Conservation (phyloP, 2,113 vertebrate species). For the Craseonycteris thonglongyai region DNA sequence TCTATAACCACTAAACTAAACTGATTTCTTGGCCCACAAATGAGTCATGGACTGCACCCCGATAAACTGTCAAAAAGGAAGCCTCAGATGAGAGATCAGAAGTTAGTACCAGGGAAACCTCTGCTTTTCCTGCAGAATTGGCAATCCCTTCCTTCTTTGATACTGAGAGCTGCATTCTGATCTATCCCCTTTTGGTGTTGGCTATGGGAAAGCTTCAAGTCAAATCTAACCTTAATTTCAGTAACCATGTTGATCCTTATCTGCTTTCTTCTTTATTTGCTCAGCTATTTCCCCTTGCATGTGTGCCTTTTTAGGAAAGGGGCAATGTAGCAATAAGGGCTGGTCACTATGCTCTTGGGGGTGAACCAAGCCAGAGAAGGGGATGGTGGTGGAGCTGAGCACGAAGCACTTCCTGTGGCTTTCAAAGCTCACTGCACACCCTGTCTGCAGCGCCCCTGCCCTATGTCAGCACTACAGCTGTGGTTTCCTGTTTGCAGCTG, state of each 20-base stretch:
- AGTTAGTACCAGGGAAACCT: neutral
- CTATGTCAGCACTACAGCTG: neutral
- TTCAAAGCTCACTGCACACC: neutral
- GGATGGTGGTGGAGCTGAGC: neutral
- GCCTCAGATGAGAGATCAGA: neutral
- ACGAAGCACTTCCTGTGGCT: constrained; percentile 54
- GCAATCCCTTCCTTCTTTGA: neutral
- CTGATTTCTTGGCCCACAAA: neutral
- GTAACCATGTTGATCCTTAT: neutral
- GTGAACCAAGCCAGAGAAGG: neutral
- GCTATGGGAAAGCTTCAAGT: neutral
- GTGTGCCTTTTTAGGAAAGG: neutral
- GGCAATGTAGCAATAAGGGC: neutral
- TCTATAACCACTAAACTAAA: neutral
- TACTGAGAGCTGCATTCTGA: neutral
- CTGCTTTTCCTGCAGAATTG: neutral
- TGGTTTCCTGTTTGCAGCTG: constrained; percentile 65
- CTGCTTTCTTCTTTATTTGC: neutral
- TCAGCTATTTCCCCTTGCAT: neutral
- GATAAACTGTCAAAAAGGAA: neutral
- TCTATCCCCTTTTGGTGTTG: neutral
- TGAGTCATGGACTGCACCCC: neutral
- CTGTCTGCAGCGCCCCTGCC: neutral
- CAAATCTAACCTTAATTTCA: neutral
- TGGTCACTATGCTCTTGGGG: neutral